Base-by-base conservation (phyloP, 1,140 invertebrate species). In the Sycophila sp. region DNA sequence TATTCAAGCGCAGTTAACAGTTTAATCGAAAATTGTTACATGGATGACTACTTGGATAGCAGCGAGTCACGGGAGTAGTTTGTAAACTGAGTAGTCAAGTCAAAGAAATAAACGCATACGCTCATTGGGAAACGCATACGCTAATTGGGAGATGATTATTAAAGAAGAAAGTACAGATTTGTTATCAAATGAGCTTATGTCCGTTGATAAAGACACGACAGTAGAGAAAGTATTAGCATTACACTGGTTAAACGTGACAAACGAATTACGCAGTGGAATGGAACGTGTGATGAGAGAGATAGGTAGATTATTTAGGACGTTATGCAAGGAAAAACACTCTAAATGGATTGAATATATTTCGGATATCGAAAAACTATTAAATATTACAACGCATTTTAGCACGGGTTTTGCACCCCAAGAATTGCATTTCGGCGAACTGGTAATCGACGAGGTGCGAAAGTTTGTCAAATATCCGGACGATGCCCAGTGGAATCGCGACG, bases 261-360 rank as follows among this genome's bases (percentile, higher is more conserved):
- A 47, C 17, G 69, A n/a, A 45, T 82, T 70, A 80, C 81, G 0
- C 38, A 75, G 3, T 74, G 75, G 8, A 82, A 83, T 73, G 0
- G 78, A 82, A 36, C 59, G 80, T 11, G 75, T 76, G 0, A 81
- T 80, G 73, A 70, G 74, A 28, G 78, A 77, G 22, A 65, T 83
- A 24, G 70, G 79, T 6, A 2, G 53, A 30, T 17, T 56, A n/a
- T 34, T 56, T 34, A 30, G 53, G 8, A 56, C 53, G 10, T 56
- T 32, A 32, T 56, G 53, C 19, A 2, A 32, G 7, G 34, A 56
- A 15, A 56, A 56, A n/a, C 53, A 56, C n/a, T 32, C 28, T 5
- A 8, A 5, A 10, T 56, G 53, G 53, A 38, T 24, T 19, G 4
- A n/a, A 28, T 28, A 30, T 32, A 47, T 68, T 7, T 30, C 17